Conservation (phyloP, 2,797 vertebrate species). For the Trematomus bernacchii region DNA sequence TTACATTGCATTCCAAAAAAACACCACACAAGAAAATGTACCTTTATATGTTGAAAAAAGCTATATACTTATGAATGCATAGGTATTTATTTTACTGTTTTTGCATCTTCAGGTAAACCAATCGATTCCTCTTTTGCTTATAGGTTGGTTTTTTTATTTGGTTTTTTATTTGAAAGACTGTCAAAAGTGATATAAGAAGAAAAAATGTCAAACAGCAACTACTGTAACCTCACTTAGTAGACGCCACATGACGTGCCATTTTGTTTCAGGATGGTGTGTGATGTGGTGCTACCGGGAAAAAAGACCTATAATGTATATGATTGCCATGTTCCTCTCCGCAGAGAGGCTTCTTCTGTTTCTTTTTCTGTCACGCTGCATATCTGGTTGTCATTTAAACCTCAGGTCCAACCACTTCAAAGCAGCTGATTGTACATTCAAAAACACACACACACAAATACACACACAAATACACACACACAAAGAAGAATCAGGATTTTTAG, state of each 20-base stretch:
- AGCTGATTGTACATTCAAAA: slow-evolving; percentile 85
- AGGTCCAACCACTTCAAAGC: slow-evolving; percentile 85
- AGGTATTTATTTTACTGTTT: slow-evolving; percentile 79
- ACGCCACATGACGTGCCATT: slow-evolving; percentile 58
- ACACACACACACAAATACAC: slow-evolving; percentile 52
- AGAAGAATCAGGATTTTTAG: slow-evolving; percentile 82
- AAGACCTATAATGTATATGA: slow-evolving; percentile 60
- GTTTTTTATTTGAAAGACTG: slow-evolving; percentile 63
- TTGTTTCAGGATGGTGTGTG: slow-evolving; percentile 46
- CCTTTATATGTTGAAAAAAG: slow-evolving; percentile 69
- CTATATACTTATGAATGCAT: slow-evolving; percentile 73
- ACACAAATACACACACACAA: slow-evolving; percentile 41
- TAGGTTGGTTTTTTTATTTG: slow-evolving; percentile 44
- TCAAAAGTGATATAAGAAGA: slow-evolving; percentile 58
- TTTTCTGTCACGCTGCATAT: slow-evolving; percentile 76
- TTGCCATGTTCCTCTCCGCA: slow-evolving; percentile 71
- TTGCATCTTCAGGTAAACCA: slow-evolving; percentile 71
- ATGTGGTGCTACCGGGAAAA: slow-evolving; percentile 50
- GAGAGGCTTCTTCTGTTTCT: slow-evolving; percentile 52
- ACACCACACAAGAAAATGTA: slow-evolving; percentile 65
- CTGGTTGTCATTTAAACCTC: slow-evolving; percentile 86
- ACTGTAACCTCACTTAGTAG: slow-evolving; percentile 81
- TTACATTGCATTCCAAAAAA: slow-evolving; percentile 75
- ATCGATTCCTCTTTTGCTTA: slow-evolving; percentile 52
- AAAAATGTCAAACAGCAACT: slow-evolving; percentile 72